Evolutionary conservation across 2,113 vertebrate species (phyloP).

Genomic region (Vulpes ferrilata): DNA sequence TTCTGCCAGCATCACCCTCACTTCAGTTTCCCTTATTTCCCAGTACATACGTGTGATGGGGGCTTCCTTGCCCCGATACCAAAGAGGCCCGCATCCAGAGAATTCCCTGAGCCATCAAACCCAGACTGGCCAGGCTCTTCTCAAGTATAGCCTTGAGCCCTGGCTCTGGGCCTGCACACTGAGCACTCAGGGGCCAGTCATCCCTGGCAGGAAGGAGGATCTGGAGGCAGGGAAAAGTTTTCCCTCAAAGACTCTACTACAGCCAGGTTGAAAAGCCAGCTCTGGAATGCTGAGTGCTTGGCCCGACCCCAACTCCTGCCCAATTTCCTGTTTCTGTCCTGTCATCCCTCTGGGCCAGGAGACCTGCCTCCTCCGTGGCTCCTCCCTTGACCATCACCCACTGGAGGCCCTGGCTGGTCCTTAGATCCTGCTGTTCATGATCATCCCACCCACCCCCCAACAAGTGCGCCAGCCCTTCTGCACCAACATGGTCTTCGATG

Average conservation of each 20-base stretch:
- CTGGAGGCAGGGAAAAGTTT: background rate
- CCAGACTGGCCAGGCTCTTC: background rate
- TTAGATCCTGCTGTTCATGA: accelerated
- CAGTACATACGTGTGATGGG: no score
- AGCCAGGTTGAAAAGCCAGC: background rate
- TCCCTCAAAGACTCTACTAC: background rate
- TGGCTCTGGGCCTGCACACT: background rate
- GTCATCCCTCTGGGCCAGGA: background rate
- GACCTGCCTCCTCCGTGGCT: background rate
- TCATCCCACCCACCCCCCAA: accelerated
- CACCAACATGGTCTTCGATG: background rate
- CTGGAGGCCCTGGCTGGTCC: background rate
- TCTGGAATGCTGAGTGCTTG: background rate
- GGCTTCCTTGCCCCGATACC: background rate
- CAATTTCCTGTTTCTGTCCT: background rate
- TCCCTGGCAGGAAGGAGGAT: background rate
- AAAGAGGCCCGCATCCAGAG: background rate
- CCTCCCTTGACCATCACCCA: background rate
- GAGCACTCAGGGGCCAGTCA: background rate
- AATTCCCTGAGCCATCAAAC: background rate
- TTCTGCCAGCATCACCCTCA: background rate
- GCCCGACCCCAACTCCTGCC: background rate
- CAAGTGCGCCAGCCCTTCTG: background rate
- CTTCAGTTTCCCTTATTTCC: background rate
- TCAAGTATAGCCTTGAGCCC: background rate